Percentiles rank a stretch among this genome's conserved stretches.
These are phyloP conservation scores for Microcebus tavaratra DNA, from an alignment of 2,113 vertebrate species.

Conservation along the genomic window DNA sequence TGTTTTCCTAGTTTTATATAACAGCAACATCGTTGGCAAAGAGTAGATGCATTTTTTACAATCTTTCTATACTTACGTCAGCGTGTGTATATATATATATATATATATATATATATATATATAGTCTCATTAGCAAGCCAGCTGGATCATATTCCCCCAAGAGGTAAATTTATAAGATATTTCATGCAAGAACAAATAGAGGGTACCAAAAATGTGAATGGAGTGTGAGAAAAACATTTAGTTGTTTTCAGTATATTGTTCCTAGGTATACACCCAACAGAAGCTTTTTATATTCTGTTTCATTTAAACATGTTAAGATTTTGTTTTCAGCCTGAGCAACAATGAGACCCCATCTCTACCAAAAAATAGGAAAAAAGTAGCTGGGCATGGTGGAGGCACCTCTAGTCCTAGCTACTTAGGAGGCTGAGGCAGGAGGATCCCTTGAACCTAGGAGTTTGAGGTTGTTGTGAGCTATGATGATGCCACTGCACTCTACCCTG, in stretches of 20 bases:
- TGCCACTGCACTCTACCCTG: no score
- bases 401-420: no score
- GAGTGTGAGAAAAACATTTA: background rate
- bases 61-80: background rate
- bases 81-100: background rate
- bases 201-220: slow-evolving; percentile 5
- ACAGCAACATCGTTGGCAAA: background rate
- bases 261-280: background rate
- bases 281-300: background rate
- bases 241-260: slow-evolving; percentile 12
- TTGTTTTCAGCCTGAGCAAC: no score
- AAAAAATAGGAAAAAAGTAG: no score
- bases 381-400: no score
- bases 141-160: background rate
- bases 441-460: no score
- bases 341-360: no score
- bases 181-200: slow-evolving; percentile 31
- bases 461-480: no score
- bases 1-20: slow-evolving; percentile 17
- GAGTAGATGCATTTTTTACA: background rate
- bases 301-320: slow-evolving; percentile 51
- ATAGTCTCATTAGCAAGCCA: background rate
- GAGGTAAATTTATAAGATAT: slow-evolving; percentile 44
- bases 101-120: background rate
- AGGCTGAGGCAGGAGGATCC: no score